These are phyloP conservation scores for Hypotaenidia okinawae DNA, from an alignment of 2,797 vertebrate genomes.

Conservation along the genomic window DNA sequence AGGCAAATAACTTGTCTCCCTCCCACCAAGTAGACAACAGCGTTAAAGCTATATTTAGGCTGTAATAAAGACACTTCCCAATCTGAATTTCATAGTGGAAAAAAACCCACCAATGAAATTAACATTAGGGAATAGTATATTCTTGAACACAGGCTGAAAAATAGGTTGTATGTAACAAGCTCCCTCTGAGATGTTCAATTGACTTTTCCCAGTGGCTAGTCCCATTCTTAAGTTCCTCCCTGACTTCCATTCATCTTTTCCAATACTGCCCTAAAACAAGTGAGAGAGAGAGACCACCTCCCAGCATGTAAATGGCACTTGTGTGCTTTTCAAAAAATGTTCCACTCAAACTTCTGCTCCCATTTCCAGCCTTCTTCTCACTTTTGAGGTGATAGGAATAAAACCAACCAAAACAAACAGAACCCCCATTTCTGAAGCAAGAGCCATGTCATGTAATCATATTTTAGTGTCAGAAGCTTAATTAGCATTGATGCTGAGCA, in stretches of 20 bases:
- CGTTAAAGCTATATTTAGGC: conserved; percentile 13
- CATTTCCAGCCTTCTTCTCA: not conserved
- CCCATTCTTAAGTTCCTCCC: not conserved
- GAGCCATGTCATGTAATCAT: not conserved
- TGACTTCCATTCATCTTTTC: not conserved
- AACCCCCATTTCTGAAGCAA: not conserved
- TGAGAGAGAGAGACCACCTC: fast-evolving
- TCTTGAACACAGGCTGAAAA: not conserved
- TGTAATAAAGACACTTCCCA: not conserved
- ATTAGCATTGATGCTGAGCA: not conserved
- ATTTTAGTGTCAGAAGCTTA: not conserved
- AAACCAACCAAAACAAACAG: not conserved
- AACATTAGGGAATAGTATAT: not conserved
- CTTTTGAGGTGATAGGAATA: not conserved
- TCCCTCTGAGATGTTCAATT: not conserved
- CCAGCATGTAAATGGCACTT: not conserved
- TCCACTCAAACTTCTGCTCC: not conserved
- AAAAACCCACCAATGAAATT: not conserved
- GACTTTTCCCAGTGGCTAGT: not conserved
- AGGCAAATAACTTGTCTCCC: conserved; percentile 9
- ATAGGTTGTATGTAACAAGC: not conserved
- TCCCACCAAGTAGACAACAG: not conserved
- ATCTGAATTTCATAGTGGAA: not conserved
- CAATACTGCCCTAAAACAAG: not conserved
- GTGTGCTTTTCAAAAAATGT: not conserved